A percentile compares a stretch with the other conserved stretches of the same genome.
Conservation (phyloP, 1,140 invertebrate species). For the Heliconius melpomene region DNA sequence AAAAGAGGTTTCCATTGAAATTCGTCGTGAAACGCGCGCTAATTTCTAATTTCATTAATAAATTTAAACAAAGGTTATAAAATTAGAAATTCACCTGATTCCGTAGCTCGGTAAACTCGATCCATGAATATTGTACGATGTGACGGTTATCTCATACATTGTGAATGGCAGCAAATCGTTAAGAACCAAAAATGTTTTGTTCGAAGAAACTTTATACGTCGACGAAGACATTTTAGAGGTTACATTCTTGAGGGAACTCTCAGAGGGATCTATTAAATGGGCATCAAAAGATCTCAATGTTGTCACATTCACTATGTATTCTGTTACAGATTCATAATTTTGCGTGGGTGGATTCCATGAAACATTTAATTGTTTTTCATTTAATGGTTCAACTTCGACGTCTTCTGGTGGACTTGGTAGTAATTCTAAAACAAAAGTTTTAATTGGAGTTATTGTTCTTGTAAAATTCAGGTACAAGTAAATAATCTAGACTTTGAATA, state of each 20-base stretch:
- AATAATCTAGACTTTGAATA: background rate
- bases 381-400: conserved; percentile 86
- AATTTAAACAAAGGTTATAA: conserved; percentile 20
- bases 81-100: conserved; percentile 72
- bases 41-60: background rate
- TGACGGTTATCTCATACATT: conserved; percentile 90
- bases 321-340: conserved; percentile 84
- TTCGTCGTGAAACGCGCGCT: background rate
- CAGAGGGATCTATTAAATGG: conserved; percentile 75
- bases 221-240: conserved; percentile 52
- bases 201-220: conserved; percentile 79
- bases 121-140: conserved; percentile 87
- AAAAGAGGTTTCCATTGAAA: no score
- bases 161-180: conserved; percentile 86
- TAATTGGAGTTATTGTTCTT: background rate
- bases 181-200: conserved; percentile 82
- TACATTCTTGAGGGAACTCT: conserved; percentile 63
- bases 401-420: conserved; percentile 87
- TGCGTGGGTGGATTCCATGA: conserved; percentile 85
- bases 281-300: conserved; percentile 85
- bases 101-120: conserved; percentile 87
- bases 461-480: background rate
- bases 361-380: conserved; percentile 86
- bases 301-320: conserved; percentile 88
- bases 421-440: conserved; percentile 81